Percentiles rank a stretch among this genome's conserved stretches.
Evolutionary conservation across 1,140 invertebrate genomes (phyloP).

Genomic region (Ips nitidus): DNA sequence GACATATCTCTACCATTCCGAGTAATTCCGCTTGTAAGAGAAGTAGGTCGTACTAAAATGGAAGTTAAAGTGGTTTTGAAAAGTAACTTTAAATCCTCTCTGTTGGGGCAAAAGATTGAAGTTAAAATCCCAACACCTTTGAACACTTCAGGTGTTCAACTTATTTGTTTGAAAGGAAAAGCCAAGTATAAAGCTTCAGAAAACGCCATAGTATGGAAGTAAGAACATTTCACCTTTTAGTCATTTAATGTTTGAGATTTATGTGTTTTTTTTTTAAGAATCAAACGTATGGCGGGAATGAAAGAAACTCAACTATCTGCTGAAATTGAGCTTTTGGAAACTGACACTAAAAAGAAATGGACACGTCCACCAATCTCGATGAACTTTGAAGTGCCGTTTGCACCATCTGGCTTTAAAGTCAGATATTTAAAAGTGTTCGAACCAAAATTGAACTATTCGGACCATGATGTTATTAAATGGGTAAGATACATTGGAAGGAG

Average conservation of each 20-base stretch:
- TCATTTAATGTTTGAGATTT: background rate
- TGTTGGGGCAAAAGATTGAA: constrained; percentile 99
- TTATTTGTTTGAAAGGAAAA: constrained; percentile 99
- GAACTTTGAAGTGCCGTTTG: constrained; percentile 99
- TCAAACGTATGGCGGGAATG: constrained; percentile 99
- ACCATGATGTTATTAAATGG: constrained; percentile 99
- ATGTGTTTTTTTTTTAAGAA: constrained; percentile 60
- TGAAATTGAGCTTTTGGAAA: constrained; percentile 98
- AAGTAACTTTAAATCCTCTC: constrained; percentile 98
- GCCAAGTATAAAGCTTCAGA: constrained; percentile 99
- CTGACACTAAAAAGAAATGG: constrained; percentile 99
- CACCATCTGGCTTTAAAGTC: constrained; percentile 98
- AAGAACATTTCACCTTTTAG: constrained; percentile 51
- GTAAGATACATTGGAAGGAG: constrained; percentile 99
- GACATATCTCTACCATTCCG: constrained; percentile 99
- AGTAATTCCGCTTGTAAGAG: constrained; percentile 96
- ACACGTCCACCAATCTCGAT: constrained; percentile 99
- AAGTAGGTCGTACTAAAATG: constrained; percentile 98
- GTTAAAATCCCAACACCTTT: constrained; percentile 98
- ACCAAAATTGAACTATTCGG: constrained; percentile 99
- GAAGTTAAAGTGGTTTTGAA: constrained; percentile 99
- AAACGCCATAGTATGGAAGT: constrained; percentile 99
- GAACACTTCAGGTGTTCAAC: constrained; percentile 97
- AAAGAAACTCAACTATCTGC: constrained; percentile 99
- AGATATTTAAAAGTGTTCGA: constrained; percentile 99